phyloP scores from a whole-genome alignment of 2,797 vertebrate genomes.

The Craterocephalus amniculus region DNA sequence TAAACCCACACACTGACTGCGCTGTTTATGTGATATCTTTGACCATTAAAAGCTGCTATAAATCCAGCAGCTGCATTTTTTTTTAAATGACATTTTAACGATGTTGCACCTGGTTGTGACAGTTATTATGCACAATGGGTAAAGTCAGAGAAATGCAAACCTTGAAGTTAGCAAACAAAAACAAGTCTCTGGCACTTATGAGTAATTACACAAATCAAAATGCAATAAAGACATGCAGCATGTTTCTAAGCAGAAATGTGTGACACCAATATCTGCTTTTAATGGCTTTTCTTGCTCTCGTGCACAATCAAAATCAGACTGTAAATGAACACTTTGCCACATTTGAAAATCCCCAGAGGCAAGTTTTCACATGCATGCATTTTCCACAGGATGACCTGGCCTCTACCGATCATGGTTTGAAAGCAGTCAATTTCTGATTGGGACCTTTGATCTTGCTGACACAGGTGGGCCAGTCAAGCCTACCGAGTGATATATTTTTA shows the following conservation, averaged over 20 bases:
- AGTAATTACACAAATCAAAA: constrained; percentile 24
- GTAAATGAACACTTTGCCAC: constrained; percentile 43
- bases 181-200: constrained; percentile 17
- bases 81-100: constrained; percentile 43
- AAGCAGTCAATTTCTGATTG: constrained; percentile 20
- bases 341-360: constrained; percentile 19
- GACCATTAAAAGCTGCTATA: constrained; percentile 31
- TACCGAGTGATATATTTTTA: constrained; percentile 31
- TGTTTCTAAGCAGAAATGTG: constrained; percentile 2
- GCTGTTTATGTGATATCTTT: constrained; percentile 50
- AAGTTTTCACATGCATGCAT: not conserved
- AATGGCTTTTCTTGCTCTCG: constrained; percentile 18
- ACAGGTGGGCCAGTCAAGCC: constrained; percentile 11
- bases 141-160: constrained; percentile 22
- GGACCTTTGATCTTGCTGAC: constrained; percentile 41
- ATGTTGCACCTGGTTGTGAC: constrained; percentile 33
- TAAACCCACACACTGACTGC: constrained; percentile 34
- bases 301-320: constrained; percentile 22
- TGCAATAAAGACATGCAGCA: constrained; percentile 17
- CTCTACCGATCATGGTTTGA: constrained; percentile 13
- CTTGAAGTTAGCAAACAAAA: not conserved
- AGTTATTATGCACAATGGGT: constrained; percentile 35
- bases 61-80: constrained; percentile 27
- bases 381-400: constrained; percentile 15
- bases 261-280: constrained; percentile 18